Percentiles rank a stretch among this genome's conserved stretches.
These are phyloP conservation scores for Kryphioiulus occultus DNA, from an alignment of 2,888 invertebrate species.

Conservation along the genomic window DNA sequence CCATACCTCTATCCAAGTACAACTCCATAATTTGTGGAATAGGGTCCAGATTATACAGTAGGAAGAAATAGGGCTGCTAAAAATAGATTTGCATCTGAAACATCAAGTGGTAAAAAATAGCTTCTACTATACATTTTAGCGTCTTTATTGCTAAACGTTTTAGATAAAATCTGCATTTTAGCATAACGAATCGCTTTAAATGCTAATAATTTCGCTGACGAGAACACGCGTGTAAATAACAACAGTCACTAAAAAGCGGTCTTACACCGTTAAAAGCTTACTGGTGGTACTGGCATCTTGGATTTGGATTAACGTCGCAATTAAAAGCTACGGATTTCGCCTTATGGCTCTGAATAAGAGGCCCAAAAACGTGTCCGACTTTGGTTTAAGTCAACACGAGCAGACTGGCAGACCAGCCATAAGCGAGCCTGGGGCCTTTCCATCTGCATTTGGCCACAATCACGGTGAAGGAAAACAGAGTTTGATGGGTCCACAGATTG, in stretches of 20 bases:
- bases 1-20: too few species aligned
- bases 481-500: conserved; percentile 24
- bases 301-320: not conserved
- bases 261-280: not conserved
- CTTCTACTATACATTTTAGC: too few species aligned
- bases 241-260: not conserved
- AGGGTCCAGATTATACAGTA: too few species aligned
- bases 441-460: not conserved
- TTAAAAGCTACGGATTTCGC: not conserved
- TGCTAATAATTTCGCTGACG: too few species aligned
- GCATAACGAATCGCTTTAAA: too few species aligned
- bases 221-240: too few species aligned
- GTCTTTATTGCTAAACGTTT: too few species aligned
- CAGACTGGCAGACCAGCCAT: not conserved
- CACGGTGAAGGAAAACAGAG: not conserved
- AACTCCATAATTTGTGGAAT: too few species aligned
- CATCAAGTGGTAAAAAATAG: too few species aligned
- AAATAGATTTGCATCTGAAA: too few species aligned
- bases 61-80: too few species aligned
- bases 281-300: not conserved
- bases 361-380: not conserved
- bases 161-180: too few species aligned
- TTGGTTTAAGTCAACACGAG: not conserved
- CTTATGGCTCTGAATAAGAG: not conserved
- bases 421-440: not conserved